phyloP scores from a whole-genome alignment of 1,140 invertebrate species.

The Riptortus pedestris region DNA sequence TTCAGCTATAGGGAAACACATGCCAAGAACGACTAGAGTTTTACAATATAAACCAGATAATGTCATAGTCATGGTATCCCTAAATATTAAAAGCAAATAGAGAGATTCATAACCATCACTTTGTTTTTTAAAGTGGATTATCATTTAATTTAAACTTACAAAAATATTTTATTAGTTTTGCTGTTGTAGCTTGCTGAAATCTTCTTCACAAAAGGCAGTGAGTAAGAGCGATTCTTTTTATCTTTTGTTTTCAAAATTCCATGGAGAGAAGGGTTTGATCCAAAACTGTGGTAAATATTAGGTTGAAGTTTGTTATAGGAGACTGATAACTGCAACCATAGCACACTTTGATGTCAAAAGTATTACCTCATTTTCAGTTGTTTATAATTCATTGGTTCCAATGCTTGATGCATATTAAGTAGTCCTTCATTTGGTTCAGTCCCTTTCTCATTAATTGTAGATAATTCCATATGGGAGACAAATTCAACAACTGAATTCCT shows the following conservation, averaged over 20 bases:
- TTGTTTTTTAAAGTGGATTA: neutral
- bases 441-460: neutral
- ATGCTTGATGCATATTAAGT: neutral
- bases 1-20: constrained; percentile 86
- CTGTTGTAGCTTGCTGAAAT: neutral
- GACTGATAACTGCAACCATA: too few relatives aligned
- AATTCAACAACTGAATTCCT: neutral
- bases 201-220: neutral
- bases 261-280: too few relatives aligned
- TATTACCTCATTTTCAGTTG: too few relatives aligned
- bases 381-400: too few relatives aligned
- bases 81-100: constrained; percentile 34
- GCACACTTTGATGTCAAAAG: too few relatives aligned
- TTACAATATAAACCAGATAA: constrained; percentile 89
- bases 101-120: neutral
- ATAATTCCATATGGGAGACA: neutral
- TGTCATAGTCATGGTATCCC: constrained; percentile 71
- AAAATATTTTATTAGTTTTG: neutral
- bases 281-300: too few relatives aligned
- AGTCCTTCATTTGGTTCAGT: neutral
- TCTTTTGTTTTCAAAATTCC: neutral
- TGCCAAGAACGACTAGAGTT: constrained; percentile 83
- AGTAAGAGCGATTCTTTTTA: neutral
- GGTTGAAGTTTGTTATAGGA: too few relatives aligned
- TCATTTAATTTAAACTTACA: neutral